Base-by-base conservation (phyloP, 1,140 invertebrate species). In the Formica exsecta region DNA sequence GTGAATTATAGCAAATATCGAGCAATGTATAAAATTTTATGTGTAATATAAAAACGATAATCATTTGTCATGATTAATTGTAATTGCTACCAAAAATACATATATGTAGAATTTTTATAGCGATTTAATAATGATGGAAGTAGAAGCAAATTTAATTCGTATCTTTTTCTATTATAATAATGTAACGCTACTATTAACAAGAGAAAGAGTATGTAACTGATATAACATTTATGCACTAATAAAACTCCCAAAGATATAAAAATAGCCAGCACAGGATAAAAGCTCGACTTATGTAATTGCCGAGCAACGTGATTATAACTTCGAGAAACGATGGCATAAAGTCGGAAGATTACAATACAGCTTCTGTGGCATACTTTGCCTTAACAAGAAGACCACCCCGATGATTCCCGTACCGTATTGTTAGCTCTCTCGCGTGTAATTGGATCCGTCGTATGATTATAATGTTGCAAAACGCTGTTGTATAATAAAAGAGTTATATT, bases 321-420 rank as follows among this genome's bases (percentile, higher is more conserved):
- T 81, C 36, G 13, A 44, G 54, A 73, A 71, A 59, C 79, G 51
- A 59, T 41, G 51, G 36, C 51, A 59, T 73, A 81, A 81, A 81
- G 66, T 73, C 25, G 36, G 11, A 25, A 81, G 66, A 81, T 81
- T 81, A 81, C 66, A 81, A 81, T 81, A 71, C 19, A n/a, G 19
- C 66, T 71, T 59, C 64, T n/a, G 77, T 59, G 51, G 36, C 51
- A 44, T 9, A 59, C 22, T 80, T 80, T 11, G 36, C 19, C 38
- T 73, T 73, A 71, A 81, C 66, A 59, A 73, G 51, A 73, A 59
- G 36, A 41, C 77, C 51, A 73, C 54, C 51, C 51, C 36, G 66
- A 44, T 41, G 48, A 81, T 44, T 61, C 66, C 19, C 25, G 25
- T 41, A 51, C 25, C 16, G 25, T 81, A 81, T 81, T 70, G 16